Base-by-base conservation (phyloP, 2,113 vertebrate genomes). In the Ovibos moschatus region DNA sequence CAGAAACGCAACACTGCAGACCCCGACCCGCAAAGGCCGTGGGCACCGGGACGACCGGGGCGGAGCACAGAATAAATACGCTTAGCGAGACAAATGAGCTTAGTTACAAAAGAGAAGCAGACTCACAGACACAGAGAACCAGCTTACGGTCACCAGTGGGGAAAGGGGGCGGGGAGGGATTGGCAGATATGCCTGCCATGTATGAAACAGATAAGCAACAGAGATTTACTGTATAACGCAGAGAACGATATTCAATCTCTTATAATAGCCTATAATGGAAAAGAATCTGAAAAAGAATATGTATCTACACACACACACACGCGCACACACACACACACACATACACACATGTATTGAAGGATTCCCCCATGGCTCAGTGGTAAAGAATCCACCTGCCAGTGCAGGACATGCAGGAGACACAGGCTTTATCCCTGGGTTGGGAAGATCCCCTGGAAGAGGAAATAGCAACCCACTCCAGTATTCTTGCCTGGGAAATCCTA, bases 271-370 rank as follows among this genome's bases (percentile, higher is more conserved):
- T 53, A 7, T 21, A n/a, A n/a, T 23, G 47, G 17, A 53, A 81
- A 82, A 51, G 76, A 51, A 21, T 23, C 79, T 82, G 79, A n/a
- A 53, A 81, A 53, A 7, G 17, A 23, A 25, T 82, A 82, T 23
- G 21, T n/a, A 12, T 23, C n/a, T 21, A 81, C 0, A 50, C 2
- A 50, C 1, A 81, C 45, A 81, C 0, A 50, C 2, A 50, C 1
- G 50, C 45, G 30, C 28, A 17, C 15, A 45, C 40, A 45, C 74
- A 47, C 4, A 28, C 25, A 45, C 40, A 45, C 45, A 10, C 45
- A 10, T 36, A 45, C 40, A 45, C 45, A 40, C 40, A 50, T 9
- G 4, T 21, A 19, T 3, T 25, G 36, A 74, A 40, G 67, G n/a
- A 2, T 7, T 25, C 21, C 21, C 71, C 21, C 11, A 0, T 7